Base-by-base conservation (phyloP, 2,797 vertebrate genomes). In the Limnodromus scolopaceus region DNA sequence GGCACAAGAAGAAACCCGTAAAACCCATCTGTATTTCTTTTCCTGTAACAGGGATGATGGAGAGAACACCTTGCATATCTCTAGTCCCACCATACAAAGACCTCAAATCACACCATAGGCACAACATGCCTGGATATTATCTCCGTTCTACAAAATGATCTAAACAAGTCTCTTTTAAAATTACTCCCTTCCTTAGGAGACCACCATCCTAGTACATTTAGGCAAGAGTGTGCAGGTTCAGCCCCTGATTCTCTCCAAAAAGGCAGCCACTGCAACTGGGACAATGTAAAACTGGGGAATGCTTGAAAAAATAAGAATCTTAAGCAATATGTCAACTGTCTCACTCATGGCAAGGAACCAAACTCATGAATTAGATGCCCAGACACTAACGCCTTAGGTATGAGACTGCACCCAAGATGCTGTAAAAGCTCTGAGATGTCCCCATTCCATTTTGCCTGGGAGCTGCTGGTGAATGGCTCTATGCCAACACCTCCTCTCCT, bases 321-420 rank as follows among this genome's bases (percentile, higher is more conserved):
- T 65, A 49, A 75, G 17, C 45, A 80, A 34, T 4, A 8, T 30
- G 28, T 25, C 53, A 84, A 76, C 41, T 34, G 54, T 28, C 13
- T 74, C 28, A 74, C 24, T 45, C 16, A 13, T 0, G 4, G 7
- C 28, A 61, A 86, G 25, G 20, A 61, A 74, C 3, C 13, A 51
- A 28, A 78, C 20, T 34, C 0, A 0, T 53, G 6, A 71, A 30
- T 60, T 38, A 84, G 48, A 81, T 4, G 10, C 5, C 4, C 2
- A 1, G 25, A 4, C 32, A 46, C 28, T 64, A 58, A 70, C 30
- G 17, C 17, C 16, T 39, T 39, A 39, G 39, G 5, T 27, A 46
- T 41, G 20, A 78, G 5, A 57, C 28, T 49, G 6, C 19, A 63
- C 8, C 7, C 2, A 6, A 63, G 55, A 48, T 14, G 16, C 24